phyloP scores from a whole-genome alignment of 1,140 invertebrate genomes.

The Eriosoma lanigerum region DNA sequence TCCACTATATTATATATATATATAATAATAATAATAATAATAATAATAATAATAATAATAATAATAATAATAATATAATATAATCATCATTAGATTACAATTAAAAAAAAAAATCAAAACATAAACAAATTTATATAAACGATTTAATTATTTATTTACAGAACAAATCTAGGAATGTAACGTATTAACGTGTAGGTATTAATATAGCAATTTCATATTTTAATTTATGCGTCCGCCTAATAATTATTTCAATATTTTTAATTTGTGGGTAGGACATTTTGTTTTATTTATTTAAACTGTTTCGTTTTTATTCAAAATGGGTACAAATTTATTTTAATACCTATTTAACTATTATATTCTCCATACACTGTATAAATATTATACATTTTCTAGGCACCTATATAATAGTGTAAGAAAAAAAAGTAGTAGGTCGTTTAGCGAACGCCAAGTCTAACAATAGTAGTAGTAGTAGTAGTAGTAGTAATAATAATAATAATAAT shows the following conservation, averaged over 20 bases:
- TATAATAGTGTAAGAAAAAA: neutral
- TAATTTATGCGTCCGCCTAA: no score
- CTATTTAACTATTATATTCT: no score
- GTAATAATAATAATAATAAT: constrained; percentile 3
- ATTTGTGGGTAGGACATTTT: no score
- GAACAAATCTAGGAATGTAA: constrained; percentile 48
- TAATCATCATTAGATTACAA: constrained; percentile 40
- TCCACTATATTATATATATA: neutral
- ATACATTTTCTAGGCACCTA: no score
- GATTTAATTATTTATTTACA: constrained; percentile 52
- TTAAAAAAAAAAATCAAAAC: constrained; percentile 42
- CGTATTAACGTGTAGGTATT: neutral
- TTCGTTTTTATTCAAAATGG: no score
- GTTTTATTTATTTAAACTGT: no score
- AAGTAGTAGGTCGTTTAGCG: constrained; percentile 8
- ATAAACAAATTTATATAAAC: constrained; percentile 46
- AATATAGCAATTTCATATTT: no score
- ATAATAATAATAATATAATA: constrained; percentile 43
- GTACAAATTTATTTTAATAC: no score
- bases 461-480: neutral
- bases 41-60: constrained; percentile 29
- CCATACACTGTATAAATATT: no score
- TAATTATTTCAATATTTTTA: no score
- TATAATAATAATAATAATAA: neutral
- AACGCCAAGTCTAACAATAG: constrained; percentile 1